phyloP scores from a whole-genome alignment of 2,888 invertebrate species.

The Drosophila pegasa region DNA sequence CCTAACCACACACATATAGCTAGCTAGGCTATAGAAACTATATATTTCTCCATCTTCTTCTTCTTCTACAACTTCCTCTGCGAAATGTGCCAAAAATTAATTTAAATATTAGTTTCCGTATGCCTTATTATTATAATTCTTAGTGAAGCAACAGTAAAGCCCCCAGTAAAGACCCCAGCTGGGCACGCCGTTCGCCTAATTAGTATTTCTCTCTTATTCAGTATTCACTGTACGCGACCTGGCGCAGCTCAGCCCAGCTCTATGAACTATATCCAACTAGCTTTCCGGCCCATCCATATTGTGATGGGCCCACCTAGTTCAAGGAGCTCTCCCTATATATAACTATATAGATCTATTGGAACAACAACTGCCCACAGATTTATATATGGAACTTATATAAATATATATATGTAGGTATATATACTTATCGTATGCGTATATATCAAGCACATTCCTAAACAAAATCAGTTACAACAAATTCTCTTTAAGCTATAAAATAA shows the following conservation, averaged over 20 bases:
- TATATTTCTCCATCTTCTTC: constrained; percentile 15
- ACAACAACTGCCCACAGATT: constrained; percentile 63
- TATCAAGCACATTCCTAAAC: constrained; percentile 71
- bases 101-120: constrained; percentile 48
- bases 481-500: constrained; percentile 72
- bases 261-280: constrained; percentile 47
- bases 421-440: constrained; percentile 20
- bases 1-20: background rate
- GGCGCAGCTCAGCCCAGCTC: constrained; percentile 10
- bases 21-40: background rate
- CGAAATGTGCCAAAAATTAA: constrained; percentile 81
- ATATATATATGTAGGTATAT: constrained; percentile 26
- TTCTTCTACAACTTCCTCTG: constrained; percentile 37
- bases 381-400: constrained; percentile 18
- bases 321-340: background rate
- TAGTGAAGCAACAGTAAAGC: constrained; percentile 15
- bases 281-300: constrained; percentile 70
- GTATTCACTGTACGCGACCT: constrained; percentile 29
- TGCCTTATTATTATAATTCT: constrained; percentile 21
- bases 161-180: constrained; percentile 5
- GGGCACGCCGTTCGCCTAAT: constrained; percentile 6
- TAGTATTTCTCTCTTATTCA: constrained; percentile 24
- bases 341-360: constrained; percentile 13
- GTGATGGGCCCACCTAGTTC: constrained; percentile 71
- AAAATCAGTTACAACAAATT: constrained; percentile 47